These are phyloP conservation scores for Troglohyphantes excavatus DNA, from an alignment of 2,888 invertebrate species.

Conservation along the genomic window DNA sequence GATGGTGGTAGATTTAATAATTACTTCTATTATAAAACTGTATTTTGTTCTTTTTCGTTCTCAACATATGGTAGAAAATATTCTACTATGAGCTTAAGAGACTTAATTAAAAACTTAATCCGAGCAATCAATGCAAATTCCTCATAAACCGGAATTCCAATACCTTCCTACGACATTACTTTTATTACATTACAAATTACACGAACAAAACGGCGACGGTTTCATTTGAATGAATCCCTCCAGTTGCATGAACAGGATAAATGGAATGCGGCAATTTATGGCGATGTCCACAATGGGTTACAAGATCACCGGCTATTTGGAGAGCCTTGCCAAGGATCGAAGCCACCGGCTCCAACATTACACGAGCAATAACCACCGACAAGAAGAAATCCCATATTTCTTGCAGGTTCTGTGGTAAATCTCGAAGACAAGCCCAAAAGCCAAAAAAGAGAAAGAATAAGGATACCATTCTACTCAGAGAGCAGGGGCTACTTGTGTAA, in stretches of 20 bases:
- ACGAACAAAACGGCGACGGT: background rate
- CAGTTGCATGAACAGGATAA: background rate
- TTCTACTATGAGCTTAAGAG: no score
- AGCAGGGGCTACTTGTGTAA: constrained; percentile 53
- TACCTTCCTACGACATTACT: no score
- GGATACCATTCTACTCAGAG: constrained; percentile 58
- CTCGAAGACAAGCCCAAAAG: constrained; percentile 64
- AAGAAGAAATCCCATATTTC: constrained; percentile 70
- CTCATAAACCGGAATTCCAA: no score
- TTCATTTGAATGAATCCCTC: constrained; percentile 1
- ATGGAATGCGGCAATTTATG: constrained; percentile 19
- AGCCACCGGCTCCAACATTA: constrained; percentile 25
- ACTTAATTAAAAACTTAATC: no score
- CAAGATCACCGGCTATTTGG: constrained; percentile 33
- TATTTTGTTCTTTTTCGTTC: no score
- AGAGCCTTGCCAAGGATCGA: constrained; percentile 35
- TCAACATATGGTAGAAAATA: no score
- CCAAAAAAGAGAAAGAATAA: constrained; percentile 51
- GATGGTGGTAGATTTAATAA: no score
- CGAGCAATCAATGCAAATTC: no score
- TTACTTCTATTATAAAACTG: no score
- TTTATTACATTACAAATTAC: no score
- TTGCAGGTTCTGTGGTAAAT: constrained; percentile 54
- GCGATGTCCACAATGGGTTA: constrained; percentile 33
- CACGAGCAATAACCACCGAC: constrained; percentile 60